Evolutionary conservation across 2,888 invertebrate genomes (phyloP).

Genomic region (Podotricha telesiphe): DNA sequence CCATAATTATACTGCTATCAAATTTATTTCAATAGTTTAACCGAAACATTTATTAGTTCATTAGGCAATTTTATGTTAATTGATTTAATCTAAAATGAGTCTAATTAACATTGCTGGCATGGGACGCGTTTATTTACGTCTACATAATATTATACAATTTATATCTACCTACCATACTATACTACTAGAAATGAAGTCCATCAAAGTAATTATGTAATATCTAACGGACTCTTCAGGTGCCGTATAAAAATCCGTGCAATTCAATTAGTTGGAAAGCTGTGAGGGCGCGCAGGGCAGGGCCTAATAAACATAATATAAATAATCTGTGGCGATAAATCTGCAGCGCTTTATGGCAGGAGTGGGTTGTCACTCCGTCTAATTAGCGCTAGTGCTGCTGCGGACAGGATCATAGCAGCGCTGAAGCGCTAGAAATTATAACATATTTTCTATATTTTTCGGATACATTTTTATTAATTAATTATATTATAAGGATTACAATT

Average conservation of each 20-base stretch:
- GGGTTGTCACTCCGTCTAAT: conserved; percentile 83
- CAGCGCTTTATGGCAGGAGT: conserved; percentile 82
- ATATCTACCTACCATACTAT: background rate
- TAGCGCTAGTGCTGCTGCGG: conserved; percentile 74
- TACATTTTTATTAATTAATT: background rate
- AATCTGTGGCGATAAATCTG: conserved; percentile 83
- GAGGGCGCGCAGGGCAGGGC: conserved; percentile 70
- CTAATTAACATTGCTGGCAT: conserved; percentile 30
- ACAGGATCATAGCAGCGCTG: conserved; percentile 38
- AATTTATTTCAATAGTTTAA: conserved; percentile 20
- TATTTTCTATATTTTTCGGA: background rate
- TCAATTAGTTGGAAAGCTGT: conserved; percentile 80
- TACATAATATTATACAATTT: background rate
- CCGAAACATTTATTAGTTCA: conserved; percentile 28
- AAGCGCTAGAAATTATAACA: conserved; percentile 30
- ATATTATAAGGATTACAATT: too few species aligned
- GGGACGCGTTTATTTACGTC: conserved; percentile 19
- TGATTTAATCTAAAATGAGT: conserved; percentile 31
- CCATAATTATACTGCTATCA: conserved; percentile 17
- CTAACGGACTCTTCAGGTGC: conserved; percentile 67
- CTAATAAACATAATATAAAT: conserved; percentile 84
- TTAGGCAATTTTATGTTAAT: conserved; percentile 32
- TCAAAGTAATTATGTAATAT: conserved; percentile 28
- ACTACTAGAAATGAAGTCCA: conserved; percentile 5
- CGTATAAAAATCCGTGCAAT: conserved; percentile 80